phyloP scores from a whole-genome alignment of 2,888 invertebrate species.

The Smittia sp. region DNA sequence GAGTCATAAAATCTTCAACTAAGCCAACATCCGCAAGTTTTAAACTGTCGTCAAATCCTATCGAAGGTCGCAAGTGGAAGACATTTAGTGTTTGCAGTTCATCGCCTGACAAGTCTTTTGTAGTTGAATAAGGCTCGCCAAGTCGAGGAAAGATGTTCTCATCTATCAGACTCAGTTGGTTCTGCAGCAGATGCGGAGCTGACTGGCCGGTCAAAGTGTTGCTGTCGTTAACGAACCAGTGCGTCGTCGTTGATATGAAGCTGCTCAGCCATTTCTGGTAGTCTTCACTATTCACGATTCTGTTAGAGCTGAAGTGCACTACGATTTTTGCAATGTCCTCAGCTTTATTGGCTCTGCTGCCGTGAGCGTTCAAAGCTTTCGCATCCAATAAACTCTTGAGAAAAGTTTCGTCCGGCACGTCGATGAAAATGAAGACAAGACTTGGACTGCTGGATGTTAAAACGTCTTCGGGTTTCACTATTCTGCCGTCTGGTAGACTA shows the following conservation, averaged over 20 bases:
- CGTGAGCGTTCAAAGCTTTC: constrained; percentile 61
- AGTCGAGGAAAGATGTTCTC: too few relatives aligned
- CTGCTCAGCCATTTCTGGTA: constrained; percentile 75
- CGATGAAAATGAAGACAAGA: constrained; percentile 76
- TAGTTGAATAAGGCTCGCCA: too few relatives aligned
- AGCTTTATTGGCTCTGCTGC: constrained; percentile 54
- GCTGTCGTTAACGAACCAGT: constrained; percentile 72
- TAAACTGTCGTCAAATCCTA: constrained; percentile 58
- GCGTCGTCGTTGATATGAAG: constrained; percentile 66
- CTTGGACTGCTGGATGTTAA: constrained; percentile 69
- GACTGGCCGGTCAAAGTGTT: constrained; percentile 71
- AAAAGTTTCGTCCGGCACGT: constrained; percentile 73
- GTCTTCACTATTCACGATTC: constrained; percentile 61
- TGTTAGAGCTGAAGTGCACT: constrained; percentile 77
- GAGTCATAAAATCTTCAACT: constrained; percentile 63
- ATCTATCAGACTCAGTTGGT: constrained; percentile 59
- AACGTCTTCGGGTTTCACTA: constrained; percentile 53
- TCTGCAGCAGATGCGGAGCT: constrained; percentile 76
- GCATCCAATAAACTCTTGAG: constrained; percentile 60
- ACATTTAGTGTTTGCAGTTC: constrained; percentile 56
- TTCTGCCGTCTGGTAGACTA: constrained; percentile 69
- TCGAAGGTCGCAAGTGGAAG: constrained; percentile 61
- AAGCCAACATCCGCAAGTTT: constrained; percentile 66
- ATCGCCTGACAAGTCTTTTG: constrained; percentile 48
- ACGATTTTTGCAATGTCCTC: constrained; percentile 63